Base-by-base conservation (phyloP, 2,113 vertebrate species). In the Vidua macroura region DNA sequence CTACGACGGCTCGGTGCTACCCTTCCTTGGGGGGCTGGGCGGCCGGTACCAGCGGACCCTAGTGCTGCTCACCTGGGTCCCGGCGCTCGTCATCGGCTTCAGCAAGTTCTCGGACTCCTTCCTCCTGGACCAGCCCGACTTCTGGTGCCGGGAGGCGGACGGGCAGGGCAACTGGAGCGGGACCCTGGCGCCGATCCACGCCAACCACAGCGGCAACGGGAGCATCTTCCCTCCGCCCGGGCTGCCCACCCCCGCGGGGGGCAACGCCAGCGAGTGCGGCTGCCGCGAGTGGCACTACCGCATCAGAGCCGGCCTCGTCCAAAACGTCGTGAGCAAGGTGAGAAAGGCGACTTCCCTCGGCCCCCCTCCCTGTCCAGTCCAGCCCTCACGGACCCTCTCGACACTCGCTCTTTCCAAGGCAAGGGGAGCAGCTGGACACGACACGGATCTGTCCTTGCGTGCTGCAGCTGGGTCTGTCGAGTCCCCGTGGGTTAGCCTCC, bases 281-380 rank as follows among this genome's bases (percentile, higher is more conserved):
- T 99, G 99, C 95, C 97, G 96, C 84, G 98, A 98, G 92, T 98
- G 98, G 98, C 98, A 97, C 86, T 98, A 99, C 60, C 98, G 98
- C 92, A 98, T 99, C 97, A 97, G 98, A 72, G 98, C 99, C 15
- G 99, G 99, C 96, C 99, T 99, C 31, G 97, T 98, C 78, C 98
- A 99, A 93, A 99, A 99, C 96, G 98, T 99, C 84, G 99, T 99
- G 88, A 99, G 99, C 98, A 99, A 99, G 99, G 99, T 99, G 98
- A 98, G 83, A 84, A 72, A 58, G 17, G 74, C 18, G 18, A 12
- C 49, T 73, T 49, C 21, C 24, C 20, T 55, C 58, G 3, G 16
- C 1, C 13, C 23, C 22, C 6, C 2, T 6, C 56, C 7, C 18
- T 28, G 7, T 18, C 67, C 69, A 23, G 7, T 18, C 67, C 69